These are phyloP conservation scores for Elanoides forficatus DNA, from an alignment of 2,113 vertebrate species.

Conservation along the genomic window DNA sequence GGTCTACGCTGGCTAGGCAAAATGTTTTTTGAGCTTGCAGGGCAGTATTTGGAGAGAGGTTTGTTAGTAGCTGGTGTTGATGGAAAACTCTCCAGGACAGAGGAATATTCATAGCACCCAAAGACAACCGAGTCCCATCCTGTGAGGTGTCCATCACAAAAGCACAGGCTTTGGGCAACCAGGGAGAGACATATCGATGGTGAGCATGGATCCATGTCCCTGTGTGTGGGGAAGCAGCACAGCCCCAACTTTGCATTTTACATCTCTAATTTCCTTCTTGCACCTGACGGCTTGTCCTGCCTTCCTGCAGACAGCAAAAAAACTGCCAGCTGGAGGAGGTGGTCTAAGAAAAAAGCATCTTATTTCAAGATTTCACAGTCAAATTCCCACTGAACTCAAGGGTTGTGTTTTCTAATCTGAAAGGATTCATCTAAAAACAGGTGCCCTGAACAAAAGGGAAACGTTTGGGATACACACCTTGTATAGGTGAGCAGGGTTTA, in stretches of 20 bases:
- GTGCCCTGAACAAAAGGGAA: neutral
- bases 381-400: neutral
- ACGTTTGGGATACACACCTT: neutral
- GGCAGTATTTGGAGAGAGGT: neutral
- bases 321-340: neutral
- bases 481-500: neutral
- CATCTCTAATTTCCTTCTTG: neutral
- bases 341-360: neutral
- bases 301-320: neutral
- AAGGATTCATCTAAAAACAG: neutral
- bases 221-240: neutral
- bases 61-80: neutral
- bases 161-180: neutral
- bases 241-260: neutral
- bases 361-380: neutral
- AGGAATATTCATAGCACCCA: neutral
- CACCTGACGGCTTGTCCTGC: neutral
- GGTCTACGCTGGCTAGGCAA: neutral
- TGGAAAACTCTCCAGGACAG: neutral
- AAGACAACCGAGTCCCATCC: neutral
- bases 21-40: neutral
- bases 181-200: fast-evolving
- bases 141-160: neutral
- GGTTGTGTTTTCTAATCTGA: neutral
- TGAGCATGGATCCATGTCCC: neutral